Conservation (phyloP, 1,140 invertebrate species). For the Hylaeus anthracinus region DNA sequence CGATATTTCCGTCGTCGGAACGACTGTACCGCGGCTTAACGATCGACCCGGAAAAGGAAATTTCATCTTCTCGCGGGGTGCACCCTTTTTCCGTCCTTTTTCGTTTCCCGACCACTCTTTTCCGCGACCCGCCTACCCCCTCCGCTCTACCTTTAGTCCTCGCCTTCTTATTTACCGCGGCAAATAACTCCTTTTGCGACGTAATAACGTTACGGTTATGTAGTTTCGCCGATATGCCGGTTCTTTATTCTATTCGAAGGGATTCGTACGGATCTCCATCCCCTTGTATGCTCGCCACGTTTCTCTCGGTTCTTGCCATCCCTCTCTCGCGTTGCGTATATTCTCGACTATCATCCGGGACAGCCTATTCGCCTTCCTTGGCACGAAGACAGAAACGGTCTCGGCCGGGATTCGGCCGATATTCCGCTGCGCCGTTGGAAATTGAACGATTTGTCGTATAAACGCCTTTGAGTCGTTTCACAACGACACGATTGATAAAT, state of each 20-base stretch:
- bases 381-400: conserved; percentile 46
- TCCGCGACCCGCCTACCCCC: background rate
- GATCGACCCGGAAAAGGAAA: conserved; percentile 59
- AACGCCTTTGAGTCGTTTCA: conserved; percentile 37
- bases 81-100: conserved; percentile 35
- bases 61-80: conserved; percentile 58
- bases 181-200: conserved; percentile 54
- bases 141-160: conserved; percentile 1
- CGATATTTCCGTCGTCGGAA: conserved; percentile 61
- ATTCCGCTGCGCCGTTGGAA: conserved; percentile 36
- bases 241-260: conserved; percentile 47
- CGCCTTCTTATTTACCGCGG: conserved; percentile 46
- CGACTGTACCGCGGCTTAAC: conserved; percentile 56
- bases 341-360: conserved; percentile 36
- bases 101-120: conserved; percentile 17
- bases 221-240: conserved; percentile 50
- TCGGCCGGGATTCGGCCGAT: conserved; percentile 38
- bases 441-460: conserved; percentile 56
- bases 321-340: conserved; percentile 1
- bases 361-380: conserved; percentile 43
- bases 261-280: conserved; percentile 32
- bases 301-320: conserved; percentile 1
- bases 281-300: conserved; percentile 41
- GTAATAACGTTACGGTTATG: conserved; percentile 58
- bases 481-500: conserved; percentile 42